phyloP scores from a whole-genome alignment of 64 coral and sea anemone species.

The Trachythela sp. region DNA sequence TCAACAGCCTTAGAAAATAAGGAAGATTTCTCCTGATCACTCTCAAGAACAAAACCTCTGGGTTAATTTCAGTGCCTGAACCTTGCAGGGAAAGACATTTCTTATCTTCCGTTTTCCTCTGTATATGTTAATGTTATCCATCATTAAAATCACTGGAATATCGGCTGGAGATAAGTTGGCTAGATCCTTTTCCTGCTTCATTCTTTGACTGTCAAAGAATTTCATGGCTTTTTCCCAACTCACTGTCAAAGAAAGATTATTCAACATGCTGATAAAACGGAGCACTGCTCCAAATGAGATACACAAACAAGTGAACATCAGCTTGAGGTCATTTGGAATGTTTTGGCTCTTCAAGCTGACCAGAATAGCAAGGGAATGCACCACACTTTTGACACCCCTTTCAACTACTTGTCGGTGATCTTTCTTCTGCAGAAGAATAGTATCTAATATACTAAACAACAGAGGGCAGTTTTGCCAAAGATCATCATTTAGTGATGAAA shows the following conservation, averaged over 20 bases:
- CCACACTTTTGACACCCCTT: neutral
- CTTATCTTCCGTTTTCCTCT: constrained; percentile 26
- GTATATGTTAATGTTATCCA: constrained; percentile 37
- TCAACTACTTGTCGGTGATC: neutral
- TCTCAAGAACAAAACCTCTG: neutral
- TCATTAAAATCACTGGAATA: neutral
- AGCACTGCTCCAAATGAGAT: neutral
- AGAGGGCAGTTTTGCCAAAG: neutral
- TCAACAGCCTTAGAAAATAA: neutral
- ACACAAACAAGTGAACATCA: constrained; percentile 1
- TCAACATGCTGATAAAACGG: neutral
- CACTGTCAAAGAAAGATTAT: neutral
- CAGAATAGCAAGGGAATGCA: neutral
- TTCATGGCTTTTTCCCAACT: neutral
- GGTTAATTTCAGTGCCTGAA: neutral
- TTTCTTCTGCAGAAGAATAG: neutral
- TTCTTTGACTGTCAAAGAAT: neutral
- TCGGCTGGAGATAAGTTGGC: neutral
- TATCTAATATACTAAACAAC: neutral
- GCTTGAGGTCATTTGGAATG: neutral
- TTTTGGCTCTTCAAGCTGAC: neutral
- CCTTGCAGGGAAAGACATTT: neutral
- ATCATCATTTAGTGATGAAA: neutral
- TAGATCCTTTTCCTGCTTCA: neutral
- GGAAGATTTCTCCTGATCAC: neutral